Percentiles rank a stretch among this genome's conserved stretches.
Conservation (phyloP, 2,797 vertebrate species). For the Alfaro cultratus region DNA sequence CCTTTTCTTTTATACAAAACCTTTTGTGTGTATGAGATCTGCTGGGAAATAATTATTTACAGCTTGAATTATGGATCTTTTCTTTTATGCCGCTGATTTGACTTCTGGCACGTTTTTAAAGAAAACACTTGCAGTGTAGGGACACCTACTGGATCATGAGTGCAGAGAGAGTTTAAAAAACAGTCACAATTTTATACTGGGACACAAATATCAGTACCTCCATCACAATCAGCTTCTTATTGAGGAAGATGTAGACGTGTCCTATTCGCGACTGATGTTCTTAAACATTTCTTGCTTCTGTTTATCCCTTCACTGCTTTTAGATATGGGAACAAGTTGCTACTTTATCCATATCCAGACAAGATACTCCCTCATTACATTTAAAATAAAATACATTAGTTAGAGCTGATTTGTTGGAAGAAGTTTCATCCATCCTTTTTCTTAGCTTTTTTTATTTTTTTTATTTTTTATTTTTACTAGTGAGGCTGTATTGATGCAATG, state of each 20-base stretch:
- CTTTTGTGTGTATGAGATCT: constrained; percentile 25
- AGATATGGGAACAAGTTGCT: background rate
- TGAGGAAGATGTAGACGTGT: background rate
- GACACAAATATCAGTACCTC: background rate
- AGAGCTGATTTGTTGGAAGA: background rate
- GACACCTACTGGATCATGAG: constrained; percentile 61
- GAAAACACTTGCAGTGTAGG: constrained; percentile 39
- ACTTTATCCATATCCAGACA: background rate
- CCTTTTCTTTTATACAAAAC: constrained; percentile 48
- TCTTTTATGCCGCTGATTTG: constrained; percentile 1
- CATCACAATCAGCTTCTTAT: background rate
- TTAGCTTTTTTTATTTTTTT: background rate
- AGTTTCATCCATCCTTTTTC: background rate
- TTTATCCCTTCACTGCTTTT: background rate
- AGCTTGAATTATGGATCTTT: constrained; percentile 50
- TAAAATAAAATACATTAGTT: background rate
- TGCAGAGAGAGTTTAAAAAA: background rate
- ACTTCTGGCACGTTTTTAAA: background rate
- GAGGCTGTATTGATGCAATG: background rate
- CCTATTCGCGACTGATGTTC: background rate
- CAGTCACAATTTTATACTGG: background rate
- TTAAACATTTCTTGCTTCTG: background rate
- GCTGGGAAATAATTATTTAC: constrained; percentile 44
- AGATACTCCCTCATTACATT: background rate
- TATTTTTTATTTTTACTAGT: background rate